Conservation (phyloP, 2,888 invertebrate species). For the Drosophila aldrichi region DNA sequence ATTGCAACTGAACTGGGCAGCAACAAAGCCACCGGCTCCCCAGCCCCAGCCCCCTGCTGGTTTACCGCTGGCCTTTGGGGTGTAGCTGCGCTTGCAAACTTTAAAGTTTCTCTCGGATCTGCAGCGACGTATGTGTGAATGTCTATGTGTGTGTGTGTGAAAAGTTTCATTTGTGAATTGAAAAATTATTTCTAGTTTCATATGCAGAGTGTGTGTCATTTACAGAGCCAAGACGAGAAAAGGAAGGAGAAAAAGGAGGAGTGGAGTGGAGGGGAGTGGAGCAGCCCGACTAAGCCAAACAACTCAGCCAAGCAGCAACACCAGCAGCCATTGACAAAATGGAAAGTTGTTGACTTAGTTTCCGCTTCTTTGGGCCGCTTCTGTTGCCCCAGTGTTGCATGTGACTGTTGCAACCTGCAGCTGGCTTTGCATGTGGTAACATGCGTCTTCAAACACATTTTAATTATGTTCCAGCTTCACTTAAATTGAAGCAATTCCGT, state of each 20-base stretch:
- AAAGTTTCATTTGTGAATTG: constrained; percentile 80
- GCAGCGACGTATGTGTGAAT: constrained; percentile 40
- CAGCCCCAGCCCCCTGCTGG: constrained; percentile 33
- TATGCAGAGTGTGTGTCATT: constrained; percentile 72
- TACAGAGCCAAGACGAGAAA: constrained; percentile 44
- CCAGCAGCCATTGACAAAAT: constrained; percentile 71
- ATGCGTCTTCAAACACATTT: constrained; percentile 50
- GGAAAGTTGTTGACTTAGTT: constrained; percentile 78
- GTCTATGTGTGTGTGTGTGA: constrained; percentile 38
- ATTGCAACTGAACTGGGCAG: constrained; percentile 60
- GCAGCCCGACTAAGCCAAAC: constrained; percentile 22
- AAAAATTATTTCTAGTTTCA: constrained; percentile 74
- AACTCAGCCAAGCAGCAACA: constrained; percentile 29
- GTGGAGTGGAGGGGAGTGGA: neutral
- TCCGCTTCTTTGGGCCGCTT: constrained; percentile 53
- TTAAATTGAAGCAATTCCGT: constrained; percentile 19
- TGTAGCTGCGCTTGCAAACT: constrained; percentile 65
- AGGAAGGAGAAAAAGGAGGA: neutral
- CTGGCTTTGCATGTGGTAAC: constrained; percentile 7
- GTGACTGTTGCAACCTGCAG: constrained; percentile 7
- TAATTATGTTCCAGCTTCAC: constrained; percentile 59
- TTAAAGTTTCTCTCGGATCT: constrained; percentile 60
- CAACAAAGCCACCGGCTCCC: constrained; percentile 3
- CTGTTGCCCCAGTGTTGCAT: constrained; percentile 31
- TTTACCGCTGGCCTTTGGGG: constrained; percentile 65